phyloP scores from a whole-genome alignment of 2,797 vertebrate genomes.

The Melanotaenia trifasciata region DNA sequence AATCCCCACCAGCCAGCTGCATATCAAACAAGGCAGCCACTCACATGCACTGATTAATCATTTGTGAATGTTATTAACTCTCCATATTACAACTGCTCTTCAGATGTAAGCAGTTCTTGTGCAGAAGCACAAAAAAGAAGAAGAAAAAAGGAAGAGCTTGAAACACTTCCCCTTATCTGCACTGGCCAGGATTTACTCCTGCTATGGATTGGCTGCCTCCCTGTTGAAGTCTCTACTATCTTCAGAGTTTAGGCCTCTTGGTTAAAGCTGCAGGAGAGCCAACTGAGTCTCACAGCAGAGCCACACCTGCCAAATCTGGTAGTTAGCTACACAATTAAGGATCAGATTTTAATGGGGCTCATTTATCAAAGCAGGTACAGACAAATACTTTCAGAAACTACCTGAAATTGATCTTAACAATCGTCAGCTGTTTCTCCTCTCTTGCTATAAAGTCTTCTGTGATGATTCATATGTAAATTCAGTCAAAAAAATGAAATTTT shows the following conservation, averaged over 20 bases:
- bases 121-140: conserved; percentile 11
- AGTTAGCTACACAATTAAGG: conserved; percentile 61
- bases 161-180: conserved; percentile 60
- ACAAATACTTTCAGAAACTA: conserved; percentile 47
- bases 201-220: conserved; percentile 51
- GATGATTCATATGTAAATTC: conserved; percentile 9
- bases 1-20: conserved; percentile 52
- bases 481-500: conserved; percentile 5
- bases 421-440: conserved; percentile 7
- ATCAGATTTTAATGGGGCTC: conserved; percentile 68
- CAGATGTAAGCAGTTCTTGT: conserved; percentile 25
- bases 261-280: conserved; percentile 45
- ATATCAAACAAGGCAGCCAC: conserved; percentile 71
- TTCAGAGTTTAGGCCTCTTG: conserved; percentile 51
- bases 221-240: conserved; percentile 52
- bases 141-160: conserved; percentile 6
- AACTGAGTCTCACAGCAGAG: conserved; percentile 47
- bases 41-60: conserved; percentile 61
- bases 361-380: conserved; percentile 65
- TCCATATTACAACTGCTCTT: conserved; percentile 39
- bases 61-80: conserved; percentile 56
- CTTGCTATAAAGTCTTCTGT: background rate
- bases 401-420: conserved; percentile 29
- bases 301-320: conserved; percentile 65
- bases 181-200: conserved; percentile 56